Evolutionary conservation across 2,113 vertebrate species (phyloP).

Genomic region (Riparia riparia): DNA sequence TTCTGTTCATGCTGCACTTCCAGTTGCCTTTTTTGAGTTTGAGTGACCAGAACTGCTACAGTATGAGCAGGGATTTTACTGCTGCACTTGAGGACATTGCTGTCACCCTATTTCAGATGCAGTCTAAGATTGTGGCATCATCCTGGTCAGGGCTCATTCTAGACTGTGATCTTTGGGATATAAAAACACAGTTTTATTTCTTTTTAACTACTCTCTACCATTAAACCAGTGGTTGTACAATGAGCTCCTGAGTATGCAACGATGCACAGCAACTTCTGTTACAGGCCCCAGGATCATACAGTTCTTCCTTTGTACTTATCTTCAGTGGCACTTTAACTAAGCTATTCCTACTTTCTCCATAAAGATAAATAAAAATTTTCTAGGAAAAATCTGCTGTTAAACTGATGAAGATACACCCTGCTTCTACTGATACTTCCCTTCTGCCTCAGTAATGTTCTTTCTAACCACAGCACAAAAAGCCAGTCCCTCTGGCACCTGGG

Average conservation of each 20-base stretch:
- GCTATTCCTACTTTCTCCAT: background rate
- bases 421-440: background rate
- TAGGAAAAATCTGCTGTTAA: background rate
- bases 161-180: background rate
- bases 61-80: background rate
- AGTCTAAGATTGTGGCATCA: background rate
- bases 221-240: background rate
- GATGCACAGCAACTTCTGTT: background rate
- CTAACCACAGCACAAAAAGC: background rate
- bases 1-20: background rate
- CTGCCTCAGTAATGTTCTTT: background rate
- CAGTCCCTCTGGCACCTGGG: background rate
- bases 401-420: background rate
- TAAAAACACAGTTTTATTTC: background rate
- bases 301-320: background rate
- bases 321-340: background rate
- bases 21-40: background rate
- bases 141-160: background rate
- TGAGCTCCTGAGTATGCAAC: background rate
- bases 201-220: background rate
- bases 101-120: background rate
- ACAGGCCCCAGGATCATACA: background rate
- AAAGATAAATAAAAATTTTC: background rate
- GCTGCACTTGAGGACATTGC: background rate
- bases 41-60: background rate